Evolutionary conservation across 2,113 vertebrate species (phyloP), one percentile per base, ranked within the genome.

Genomic region (Cepphus grylle): DNA sequence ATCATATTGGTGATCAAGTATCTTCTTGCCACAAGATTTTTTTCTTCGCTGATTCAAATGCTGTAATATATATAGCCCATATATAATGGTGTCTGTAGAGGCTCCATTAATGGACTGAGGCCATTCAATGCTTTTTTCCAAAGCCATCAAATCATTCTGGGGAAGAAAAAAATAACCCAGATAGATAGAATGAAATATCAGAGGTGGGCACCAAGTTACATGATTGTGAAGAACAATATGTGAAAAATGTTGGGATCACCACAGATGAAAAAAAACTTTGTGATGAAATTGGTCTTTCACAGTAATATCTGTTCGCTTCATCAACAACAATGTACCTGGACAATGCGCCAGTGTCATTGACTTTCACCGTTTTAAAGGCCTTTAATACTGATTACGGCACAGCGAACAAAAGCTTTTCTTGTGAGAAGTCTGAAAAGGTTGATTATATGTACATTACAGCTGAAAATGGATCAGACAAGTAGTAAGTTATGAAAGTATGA

Each of bases 361-460:
- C 93, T 97, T 94, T 73, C 94, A 95, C 91, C 65, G 88, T 95
- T 96, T 96, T 96, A 96, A 87, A 96, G 88, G 65, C 86, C 87
- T 96, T 97, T 94, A 96, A 95, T 95, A 95, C 86, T 84, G 83
- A 96, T 94, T 90, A 90, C 84, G 36, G 77, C 63, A 55, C 84
- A 79, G 93, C 42, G 86, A 94, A 97, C 90, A 94, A 97, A 97
- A 94, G 94, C 90, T 95, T 93, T 95, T 91, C 95, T 94, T 96
- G 85, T 86, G 59, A 90, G 90, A 76, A 96, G 73, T 30, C 83
- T 94, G 95, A 93, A 96, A 95, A 93, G 89, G 93, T 94, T 94
- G 93, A 96, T 97, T 96, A 92, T 96, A 90, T 85, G 93, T 94
- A 92, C 90, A 88, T 93, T 93, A 88, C 59, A 66, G 66, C 59